These are phyloP conservation scores for Gobio occitaniae DNA, from an alignment of 2,797 vertebrate genomes.

Conservation along the genomic window DNA sequence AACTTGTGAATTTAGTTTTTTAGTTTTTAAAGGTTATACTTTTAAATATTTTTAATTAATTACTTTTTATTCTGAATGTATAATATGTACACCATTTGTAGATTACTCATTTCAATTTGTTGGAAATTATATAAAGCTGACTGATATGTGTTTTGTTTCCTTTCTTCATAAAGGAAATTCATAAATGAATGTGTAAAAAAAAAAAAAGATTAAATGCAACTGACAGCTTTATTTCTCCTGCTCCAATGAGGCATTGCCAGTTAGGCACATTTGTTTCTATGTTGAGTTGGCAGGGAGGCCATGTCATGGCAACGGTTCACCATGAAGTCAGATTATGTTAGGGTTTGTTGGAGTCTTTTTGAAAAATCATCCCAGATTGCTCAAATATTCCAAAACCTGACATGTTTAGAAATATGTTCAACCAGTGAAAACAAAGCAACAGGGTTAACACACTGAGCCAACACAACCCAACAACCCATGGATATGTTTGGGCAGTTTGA, in stretches of 20 bases:
- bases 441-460: background rate
- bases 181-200: background rate
- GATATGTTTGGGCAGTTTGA: slow-evolving; percentile 1
- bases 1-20: background rate
- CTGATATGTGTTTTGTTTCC: background rate
- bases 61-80: background rate
- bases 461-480: background rate
- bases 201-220: background rate
- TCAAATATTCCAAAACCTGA: slow-evolving; percentile 17
- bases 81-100: background rate
- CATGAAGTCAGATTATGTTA: slow-evolving; percentile 15
- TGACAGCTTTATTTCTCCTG: slow-evolving; percentile 8
- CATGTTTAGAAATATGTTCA: background rate
- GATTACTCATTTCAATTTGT: background rate
- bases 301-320: slow-evolving; percentile 14
- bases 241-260: background rate
- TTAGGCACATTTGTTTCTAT: slow-evolving; percentile 8
- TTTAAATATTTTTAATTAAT: background rate
- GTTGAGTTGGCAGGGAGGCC: background rate
- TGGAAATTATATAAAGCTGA: background rate
- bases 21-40: background rate
- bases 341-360: background rate
- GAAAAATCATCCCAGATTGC: slow-evolving; percentile 6
- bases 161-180: background rate
- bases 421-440: slow-evolving; percentile 4